Evolutionary conservation across 2,888 invertebrate species (phyloP).

Genomic region (Nebria brevicollis): DNA sequence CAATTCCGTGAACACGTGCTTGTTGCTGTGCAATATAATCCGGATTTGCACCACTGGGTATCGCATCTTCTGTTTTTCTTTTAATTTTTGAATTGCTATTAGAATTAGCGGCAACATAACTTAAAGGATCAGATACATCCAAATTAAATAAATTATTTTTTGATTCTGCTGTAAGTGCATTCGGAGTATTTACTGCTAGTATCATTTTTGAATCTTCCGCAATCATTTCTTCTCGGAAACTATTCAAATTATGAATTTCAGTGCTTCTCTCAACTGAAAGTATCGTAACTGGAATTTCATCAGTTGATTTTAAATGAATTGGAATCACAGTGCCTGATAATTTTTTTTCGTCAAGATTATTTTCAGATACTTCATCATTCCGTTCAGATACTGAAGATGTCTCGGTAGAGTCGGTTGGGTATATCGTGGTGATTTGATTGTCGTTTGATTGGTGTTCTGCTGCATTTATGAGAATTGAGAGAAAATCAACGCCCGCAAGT

Average conservation of each 20-base stretch:
- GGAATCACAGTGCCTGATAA: not conserved
- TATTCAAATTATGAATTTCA: slow-evolving; percentile 29
- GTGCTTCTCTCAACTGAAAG: slow-evolving; percentile 49
- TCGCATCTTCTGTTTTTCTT: slow-evolving; percentile 61
- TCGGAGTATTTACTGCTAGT: slow-evolving; percentile 62
- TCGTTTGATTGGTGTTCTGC: slow-evolving; percentile 49
- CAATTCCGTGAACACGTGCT: slow-evolving; percentile 54
- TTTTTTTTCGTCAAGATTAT: too few species aligned
- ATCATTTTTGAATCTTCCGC: slow-evolving; percentile 54
- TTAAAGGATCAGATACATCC: slow-evolving; percentile 68
- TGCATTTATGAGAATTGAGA: slow-evolving; percentile 62
- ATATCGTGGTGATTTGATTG: slow-evolving; percentile 47
- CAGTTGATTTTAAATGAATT: slow-evolving; percentile 2
- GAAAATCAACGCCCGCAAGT: slow-evolving; percentile 63
- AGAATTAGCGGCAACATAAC: slow-evolving; percentile 56
- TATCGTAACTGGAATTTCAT: slow-evolving; percentile 11
- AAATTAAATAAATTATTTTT: slow-evolving; percentile 70
- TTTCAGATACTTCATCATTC: slow-evolving; percentile 41
- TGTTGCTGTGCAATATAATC: slow-evolving; percentile 66
- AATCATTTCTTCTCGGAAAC: slow-evolving; percentile 35
- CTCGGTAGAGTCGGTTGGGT: not conserved
- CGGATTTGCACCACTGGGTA: slow-evolving; percentile 65
- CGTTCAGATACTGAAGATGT: slow-evolving; percentile 39
- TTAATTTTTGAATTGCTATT: slow-evolving; percentile 58
- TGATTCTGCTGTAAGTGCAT: slow-evolving; percentile 64